Evolutionary conservation across 2,797 vertebrate species (phyloP), one percentile per base, ranked within the genome.

Genomic region (Smutsia temminckii): DNA sequence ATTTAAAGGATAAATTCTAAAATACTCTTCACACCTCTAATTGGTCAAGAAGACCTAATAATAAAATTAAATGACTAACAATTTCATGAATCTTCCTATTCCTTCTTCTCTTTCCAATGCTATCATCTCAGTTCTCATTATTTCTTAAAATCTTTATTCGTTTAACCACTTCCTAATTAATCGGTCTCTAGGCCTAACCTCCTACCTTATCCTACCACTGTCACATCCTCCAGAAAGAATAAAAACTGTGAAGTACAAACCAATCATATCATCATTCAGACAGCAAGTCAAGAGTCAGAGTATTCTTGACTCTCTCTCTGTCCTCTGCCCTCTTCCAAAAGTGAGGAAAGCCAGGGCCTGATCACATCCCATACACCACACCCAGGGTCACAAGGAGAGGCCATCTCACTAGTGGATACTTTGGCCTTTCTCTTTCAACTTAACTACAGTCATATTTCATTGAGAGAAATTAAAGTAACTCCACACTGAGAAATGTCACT

Each of bases 1-100:
- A 85, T 59, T 71, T 80, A 90, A 94, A 55, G 40, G 12, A 34
- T 75, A 95, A 94, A 92, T 85, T 53, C 46, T 90, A 21, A 93
- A 87, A 74, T 37, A 83, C 8, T 63, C 18, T 46, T 9, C 14
- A 80, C n/a, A 83, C 17, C 42, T 87, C 49, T 25, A 49, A 53
- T 23, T 66, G 37, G 14, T 72, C 29, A 94, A 91, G 49, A 93
- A 63, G 71, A 77, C 3, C 34, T 37, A 34, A 6, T 29, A 12
- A 80, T 89, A 85, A 83, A 89, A 89, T 37, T 18, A 81, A 95
- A 80, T 37, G 37, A 16, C 20, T 72, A 93, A 51, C 80, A 59
- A 89, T 69, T 86, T 74, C 25, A 61, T 84, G 11, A 53, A n/a
- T 72, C 34, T 68, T 83, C 14, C 34, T 81, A 64, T 72, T 75